phyloP scores from a whole-genome alignment of 2,888 invertebrate genomes.

The Callyntrura sp. region DNA sequence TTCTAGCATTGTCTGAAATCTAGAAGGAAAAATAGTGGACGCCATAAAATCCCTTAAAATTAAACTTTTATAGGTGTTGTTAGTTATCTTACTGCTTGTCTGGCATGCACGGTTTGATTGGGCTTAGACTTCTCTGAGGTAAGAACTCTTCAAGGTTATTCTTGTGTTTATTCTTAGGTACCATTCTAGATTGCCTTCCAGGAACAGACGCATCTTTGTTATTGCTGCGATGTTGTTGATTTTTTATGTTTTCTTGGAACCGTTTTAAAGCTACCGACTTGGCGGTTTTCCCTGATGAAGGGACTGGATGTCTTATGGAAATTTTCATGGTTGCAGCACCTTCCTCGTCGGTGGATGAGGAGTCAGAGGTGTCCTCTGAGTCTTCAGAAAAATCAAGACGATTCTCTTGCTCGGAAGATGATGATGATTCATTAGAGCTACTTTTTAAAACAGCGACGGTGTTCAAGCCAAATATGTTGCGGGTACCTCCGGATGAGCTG shows the following conservation, averaged over 20 bases:
- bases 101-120: slow-evolving; percentile 48
- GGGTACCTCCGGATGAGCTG: not conserved
- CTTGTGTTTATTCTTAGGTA: not conserved
- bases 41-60: no score
- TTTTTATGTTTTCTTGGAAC: not conserved
- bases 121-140: slow-evolving; percentile 49
- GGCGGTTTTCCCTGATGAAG: not conserved
- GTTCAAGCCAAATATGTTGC: slow-evolving; percentile 44
- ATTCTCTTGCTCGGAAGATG: not conserved
- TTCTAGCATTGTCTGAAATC: slow-evolving; percentile 54
- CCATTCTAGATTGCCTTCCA: not conserved
- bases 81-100: slow-evolving; percentile 62
- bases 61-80: no score
- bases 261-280: slow-evolving; percentile 16
- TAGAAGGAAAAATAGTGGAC: no score
- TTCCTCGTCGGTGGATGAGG: not conserved
- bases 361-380: not conserved
- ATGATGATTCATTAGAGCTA: not conserved
- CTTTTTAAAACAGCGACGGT: not conserved
- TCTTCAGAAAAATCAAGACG: not conserved
- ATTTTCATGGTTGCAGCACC: slow-evolving; percentile 19
- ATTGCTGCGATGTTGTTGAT: not conserved
- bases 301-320: slow-evolving; percentile 19
- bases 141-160: not conserved
- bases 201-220: not conserved